These are phyloP conservation scores for Drosophila lini DNA, from an alignment of 1,140 invertebrate species.

Conservation along the genomic window DNA sequence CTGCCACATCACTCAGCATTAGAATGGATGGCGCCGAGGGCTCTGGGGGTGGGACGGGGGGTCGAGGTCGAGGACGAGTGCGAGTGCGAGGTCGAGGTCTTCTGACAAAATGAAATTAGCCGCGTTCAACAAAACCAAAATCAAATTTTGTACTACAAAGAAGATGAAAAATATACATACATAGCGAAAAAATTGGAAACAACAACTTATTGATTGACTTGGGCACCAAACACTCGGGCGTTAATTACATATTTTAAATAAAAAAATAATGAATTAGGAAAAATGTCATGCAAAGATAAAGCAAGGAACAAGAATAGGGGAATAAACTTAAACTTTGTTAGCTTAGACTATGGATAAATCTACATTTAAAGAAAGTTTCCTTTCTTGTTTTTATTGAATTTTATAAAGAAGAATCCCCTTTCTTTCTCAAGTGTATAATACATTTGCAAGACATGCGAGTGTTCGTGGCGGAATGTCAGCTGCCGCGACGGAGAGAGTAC, in stretches of 20 bases:
- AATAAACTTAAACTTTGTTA: no score
- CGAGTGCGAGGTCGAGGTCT: constrained; percentile 30
- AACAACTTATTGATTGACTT: constrained; percentile 15
- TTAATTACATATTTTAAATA: constrained; percentile 4
- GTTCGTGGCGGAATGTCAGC: constrained; percentile 37
- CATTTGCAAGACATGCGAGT: constrained; percentile 30
- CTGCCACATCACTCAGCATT: constrained; percentile 75
- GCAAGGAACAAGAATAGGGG: no score
- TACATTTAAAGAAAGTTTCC: no score
- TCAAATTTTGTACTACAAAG: constrained; percentile 77
- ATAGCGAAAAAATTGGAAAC: constrained; percentile 12
- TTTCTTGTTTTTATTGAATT: background rate
- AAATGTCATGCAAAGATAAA: background rate
- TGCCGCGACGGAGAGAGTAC: background rate
- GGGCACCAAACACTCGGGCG: no score
- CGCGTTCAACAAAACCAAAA: constrained; percentile 78
- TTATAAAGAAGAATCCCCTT: background rate
- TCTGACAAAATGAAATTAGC: constrained; percentile 74
- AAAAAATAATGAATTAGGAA: background rate
- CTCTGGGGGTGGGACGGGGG: background rate
- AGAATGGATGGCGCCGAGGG: constrained; percentile 19
- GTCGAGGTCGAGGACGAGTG: background rate
- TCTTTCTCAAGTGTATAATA: background rate
- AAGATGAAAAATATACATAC: constrained; percentile 64
- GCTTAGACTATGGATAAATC: background rate